Percentiles rank a stretch among this genome's conserved stretches.
Conservation (phyloP, 1,140 invertebrate genomes). For the Venturia canescens region DNA sequence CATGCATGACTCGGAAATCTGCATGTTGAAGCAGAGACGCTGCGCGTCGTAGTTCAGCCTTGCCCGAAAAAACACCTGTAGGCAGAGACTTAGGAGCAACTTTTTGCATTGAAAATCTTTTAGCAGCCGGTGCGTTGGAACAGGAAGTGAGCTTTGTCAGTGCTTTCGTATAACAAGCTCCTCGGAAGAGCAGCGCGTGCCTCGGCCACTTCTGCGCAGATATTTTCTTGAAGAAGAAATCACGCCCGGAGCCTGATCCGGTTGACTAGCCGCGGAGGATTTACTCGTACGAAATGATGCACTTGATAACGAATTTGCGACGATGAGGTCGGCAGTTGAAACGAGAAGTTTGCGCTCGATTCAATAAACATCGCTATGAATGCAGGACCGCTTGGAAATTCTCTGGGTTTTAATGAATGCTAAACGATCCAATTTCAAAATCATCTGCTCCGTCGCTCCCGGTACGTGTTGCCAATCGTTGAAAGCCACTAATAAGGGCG, state of each 20-base stretch:
- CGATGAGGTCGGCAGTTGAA: no score
- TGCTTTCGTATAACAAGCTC: neutral
- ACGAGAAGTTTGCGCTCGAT: no score
- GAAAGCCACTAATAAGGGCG: neutral
- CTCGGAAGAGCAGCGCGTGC: neutral
- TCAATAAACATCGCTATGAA: neutral
- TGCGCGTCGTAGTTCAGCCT: neutral
- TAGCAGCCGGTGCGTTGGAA: neutral
- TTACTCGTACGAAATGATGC: no score
- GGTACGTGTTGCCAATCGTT: neutral
- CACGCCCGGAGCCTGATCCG: no score
- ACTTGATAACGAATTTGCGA: no score
- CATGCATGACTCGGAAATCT: neutral
- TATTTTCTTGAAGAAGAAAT: no score
- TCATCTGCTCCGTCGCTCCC: neutral
- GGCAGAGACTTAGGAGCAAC: neutral
- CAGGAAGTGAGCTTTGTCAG: neutral
- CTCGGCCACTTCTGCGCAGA: no score
- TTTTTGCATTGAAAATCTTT: neutral
- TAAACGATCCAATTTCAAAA: neutral
- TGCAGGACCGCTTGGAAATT: neutral
- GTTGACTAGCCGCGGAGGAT: no score
- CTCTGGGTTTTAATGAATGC: no score
- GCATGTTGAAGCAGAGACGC: slow-evolving; percentile 5
- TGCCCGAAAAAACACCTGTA: neutral